These are phyloP conservation scores for Lasioglossum albipes DNA, from an alignment of 1,140 invertebrate genomes.

Conservation along the genomic window DNA sequence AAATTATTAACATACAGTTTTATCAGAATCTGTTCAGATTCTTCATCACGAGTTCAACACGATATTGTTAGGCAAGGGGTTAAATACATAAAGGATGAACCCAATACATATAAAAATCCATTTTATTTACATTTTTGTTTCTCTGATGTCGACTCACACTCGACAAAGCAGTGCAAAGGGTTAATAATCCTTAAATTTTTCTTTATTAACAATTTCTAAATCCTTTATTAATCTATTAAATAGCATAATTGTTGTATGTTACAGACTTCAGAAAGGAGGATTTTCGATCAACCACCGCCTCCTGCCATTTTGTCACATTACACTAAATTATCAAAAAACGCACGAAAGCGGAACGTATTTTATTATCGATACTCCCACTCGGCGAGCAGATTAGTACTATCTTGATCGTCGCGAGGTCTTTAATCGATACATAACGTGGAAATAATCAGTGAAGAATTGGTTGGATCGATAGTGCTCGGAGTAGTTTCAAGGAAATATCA, in stretches of 20 bases:
- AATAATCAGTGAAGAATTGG: constrained; percentile 17
- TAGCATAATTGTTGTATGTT: background rate
- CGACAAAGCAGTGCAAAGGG: too few relatives aligned
- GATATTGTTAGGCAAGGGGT: too few relatives aligned
- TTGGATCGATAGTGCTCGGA: background rate
- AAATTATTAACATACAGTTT: too few relatives aligned
- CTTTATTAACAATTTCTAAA: too few relatives aligned
- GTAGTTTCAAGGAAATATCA: background rate
- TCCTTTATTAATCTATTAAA: background rate
- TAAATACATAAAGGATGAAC: too few relatives aligned
- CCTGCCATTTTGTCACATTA: background rate
- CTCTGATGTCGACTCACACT: too few relatives aligned
- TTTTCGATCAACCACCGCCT: too few relatives aligned
- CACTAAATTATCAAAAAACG: background rate
- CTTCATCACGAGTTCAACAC: too few relatives aligned
- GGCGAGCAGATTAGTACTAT: background rate
- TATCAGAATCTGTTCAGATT: too few relatives aligned
- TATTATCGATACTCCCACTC: constrained; percentile 12
- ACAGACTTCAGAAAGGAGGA: background rate
- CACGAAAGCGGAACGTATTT: background rate
- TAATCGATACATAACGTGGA: constrained; percentile 27
- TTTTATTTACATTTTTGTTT: too few relatives aligned
- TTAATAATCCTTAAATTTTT: too few relatives aligned
- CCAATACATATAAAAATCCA: too few relatives aligned
- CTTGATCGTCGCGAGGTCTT: background rate